These are phyloP conservation scores for Geodia barretti DNA, from an alignment of 37 sponge, comb jelly and placozoan genomes.

Conservation along the genomic window DNA sequence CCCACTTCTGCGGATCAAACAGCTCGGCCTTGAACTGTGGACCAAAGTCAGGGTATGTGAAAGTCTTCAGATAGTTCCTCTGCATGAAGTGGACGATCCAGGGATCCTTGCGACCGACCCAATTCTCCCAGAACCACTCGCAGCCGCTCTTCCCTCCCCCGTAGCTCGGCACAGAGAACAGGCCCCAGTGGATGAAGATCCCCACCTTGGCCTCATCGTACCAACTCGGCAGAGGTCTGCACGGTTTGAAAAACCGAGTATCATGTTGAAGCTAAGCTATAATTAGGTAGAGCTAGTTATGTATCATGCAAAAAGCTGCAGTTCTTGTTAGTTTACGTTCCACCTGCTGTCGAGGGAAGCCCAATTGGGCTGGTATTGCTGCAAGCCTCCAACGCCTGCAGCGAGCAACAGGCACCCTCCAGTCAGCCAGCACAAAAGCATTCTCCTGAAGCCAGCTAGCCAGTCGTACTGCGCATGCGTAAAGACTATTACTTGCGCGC, in stretches of 20 bases:
- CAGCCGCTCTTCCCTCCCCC: constrained; percentile 6
- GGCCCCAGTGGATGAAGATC: constrained; percentile 77
- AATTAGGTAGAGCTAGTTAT: too few relatives aligned
- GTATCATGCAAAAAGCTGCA: not conserved
- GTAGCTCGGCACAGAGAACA: constrained; percentile 75
- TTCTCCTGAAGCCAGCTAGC: too few relatives aligned
- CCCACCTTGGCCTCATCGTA: constrained; percentile 79
- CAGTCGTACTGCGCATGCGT: too few relatives aligned
- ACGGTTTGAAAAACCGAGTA: too few relatives aligned
- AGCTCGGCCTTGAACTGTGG: constrained; percentile 75
- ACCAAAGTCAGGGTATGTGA: constrained; percentile 76
- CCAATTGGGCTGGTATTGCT: constrained; percentile 71
- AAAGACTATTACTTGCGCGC: too few relatives aligned
- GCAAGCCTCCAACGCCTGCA: too few relatives aligned
- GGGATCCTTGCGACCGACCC: constrained; percentile 41
- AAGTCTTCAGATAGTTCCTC: constrained; percentile 57
- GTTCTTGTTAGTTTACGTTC: too few relatives aligned
- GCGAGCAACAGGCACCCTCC: too few relatives aligned
- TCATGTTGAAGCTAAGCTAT: too few relatives aligned
- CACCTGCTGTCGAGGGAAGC: constrained; percentile 64
- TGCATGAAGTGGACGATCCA: constrained; percentile 65
- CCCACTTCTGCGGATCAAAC: constrained; percentile 78
- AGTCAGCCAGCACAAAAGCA: too few relatives aligned
- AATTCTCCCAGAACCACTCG: constrained; percentile 83
- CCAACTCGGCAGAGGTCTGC: constrained; percentile 69